A percentile compares a stretch with the other conserved stretches of the same genome.
phyloP scores from a whole-genome alignment of 2,888 invertebrate species.

The Mythimna albipuncta region DNA sequence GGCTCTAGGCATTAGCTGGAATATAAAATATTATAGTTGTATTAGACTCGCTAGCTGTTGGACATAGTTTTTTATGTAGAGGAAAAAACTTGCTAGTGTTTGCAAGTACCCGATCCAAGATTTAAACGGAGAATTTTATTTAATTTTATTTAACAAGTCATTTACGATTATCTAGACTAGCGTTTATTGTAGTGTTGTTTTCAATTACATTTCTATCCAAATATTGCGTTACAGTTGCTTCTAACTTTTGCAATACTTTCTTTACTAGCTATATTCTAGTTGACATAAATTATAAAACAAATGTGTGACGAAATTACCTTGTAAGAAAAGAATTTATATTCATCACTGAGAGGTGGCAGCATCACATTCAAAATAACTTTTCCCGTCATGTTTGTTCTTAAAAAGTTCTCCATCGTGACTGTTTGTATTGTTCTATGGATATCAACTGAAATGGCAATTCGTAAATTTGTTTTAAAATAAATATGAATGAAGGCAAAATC shows the following conservation, averaged over 20 bases:
- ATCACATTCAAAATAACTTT: slow-evolving; percentile 89
- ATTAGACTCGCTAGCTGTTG: background rate
- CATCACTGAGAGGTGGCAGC: slow-evolving; percentile 87
- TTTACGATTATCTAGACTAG: too few relatives aligned
- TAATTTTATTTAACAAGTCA: too few relatives aligned
- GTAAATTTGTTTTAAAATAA: background rate
- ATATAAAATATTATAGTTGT: background rate
- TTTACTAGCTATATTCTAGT: background rate
- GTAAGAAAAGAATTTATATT: slow-evolving; percentile 90
- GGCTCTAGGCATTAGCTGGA: slow-evolving; percentile 93
- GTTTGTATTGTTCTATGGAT: slow-evolving; percentile 41
- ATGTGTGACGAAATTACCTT: slow-evolving; percentile 85
- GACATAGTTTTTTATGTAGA: too few relatives aligned
- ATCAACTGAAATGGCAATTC: slow-evolving; percentile 31
- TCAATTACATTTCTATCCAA: background rate
- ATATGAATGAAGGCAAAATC: too few relatives aligned
- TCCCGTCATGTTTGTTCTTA: slow-evolving; percentile 82
- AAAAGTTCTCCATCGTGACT: slow-evolving; percentile 80
- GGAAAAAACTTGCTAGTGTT: too few relatives aligned
- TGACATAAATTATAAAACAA: background rate
- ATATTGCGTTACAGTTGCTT: background rate
- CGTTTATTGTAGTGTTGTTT: background rate
- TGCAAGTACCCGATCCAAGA: too few relatives aligned
- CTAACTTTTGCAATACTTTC: background rate
- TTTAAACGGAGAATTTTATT: too few relatives aligned